phyloP scores from a whole-genome alignment of 2,888 invertebrate genomes.

The Nasonovia ribisnigri region DNA sequence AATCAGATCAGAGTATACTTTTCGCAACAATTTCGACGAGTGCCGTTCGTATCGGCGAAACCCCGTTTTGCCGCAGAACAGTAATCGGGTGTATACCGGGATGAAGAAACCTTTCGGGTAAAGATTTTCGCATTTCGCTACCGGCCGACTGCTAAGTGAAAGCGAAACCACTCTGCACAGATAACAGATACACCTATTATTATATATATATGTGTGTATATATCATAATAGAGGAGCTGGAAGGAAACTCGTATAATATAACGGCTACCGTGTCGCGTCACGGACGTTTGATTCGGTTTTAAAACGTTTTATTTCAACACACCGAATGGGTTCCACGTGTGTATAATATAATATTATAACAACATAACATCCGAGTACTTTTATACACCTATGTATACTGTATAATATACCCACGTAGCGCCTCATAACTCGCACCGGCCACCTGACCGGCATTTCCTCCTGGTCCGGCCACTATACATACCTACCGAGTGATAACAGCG shows the following conservation, averaged over 20 bases:
- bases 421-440: not conserved
- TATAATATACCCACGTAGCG: not conserved
- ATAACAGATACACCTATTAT: not conserved
- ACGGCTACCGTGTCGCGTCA: conserved; percentile 26
- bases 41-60: not conserved
- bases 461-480: not conserved
- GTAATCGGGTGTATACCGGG: not conserved
- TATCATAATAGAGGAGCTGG: not conserved
- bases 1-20: not conserved
- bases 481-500: not conserved
- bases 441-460: not conserved
- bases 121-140: not conserved
- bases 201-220: not conserved
- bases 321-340: not conserved
- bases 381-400: not conserved
- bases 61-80: not conserved
- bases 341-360: not conserved
- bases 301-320: not conserved
- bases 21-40: not conserved
- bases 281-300: conserved; percentile 55
- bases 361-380: not conserved
- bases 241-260: conserved; percentile 7
- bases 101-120: not conserved
- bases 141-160: not conserved
- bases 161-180: not conserved